A percentile compares a stretch with the other conserved stretches of the same genome.
phyloP scores from a whole-genome alignment of 1,140 invertebrate species.

The Drosophila tsacasi region DNA sequence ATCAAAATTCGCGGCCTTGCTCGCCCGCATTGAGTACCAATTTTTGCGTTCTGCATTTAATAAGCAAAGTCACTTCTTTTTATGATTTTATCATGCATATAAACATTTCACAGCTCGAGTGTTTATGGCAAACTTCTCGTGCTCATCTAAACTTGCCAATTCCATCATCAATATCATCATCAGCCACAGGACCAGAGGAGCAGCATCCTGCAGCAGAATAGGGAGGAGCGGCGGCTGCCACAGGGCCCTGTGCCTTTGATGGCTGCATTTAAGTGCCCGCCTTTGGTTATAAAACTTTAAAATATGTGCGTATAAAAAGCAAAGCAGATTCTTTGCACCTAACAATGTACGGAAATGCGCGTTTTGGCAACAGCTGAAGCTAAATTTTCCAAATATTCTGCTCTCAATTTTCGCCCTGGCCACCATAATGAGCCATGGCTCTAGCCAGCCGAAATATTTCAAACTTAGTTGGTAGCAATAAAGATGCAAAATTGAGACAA shows the following conservation, averaged over 20 bases:
- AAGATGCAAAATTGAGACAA: conserved; percentile 56
- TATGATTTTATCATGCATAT: conserved; percentile 62
- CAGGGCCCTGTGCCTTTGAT: conserved; percentile 39
- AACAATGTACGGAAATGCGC: conserved; percentile 55
- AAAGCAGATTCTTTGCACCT: conserved; percentile 66
- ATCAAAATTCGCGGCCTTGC: conserved; percentile 36
- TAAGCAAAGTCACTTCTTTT: conserved; percentile 49
- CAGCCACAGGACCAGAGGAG: conserved; percentile 16
- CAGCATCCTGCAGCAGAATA: conserved; percentile 16
- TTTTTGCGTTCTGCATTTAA: conserved; percentile 50
- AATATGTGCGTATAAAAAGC: conserved; percentile 55
- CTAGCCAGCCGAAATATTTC: conserved; percentile 26
- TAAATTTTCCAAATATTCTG: conserved; percentile 46
- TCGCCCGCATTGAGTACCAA: conserved; percentile 34
- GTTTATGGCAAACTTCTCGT: conserved; percentile 62
- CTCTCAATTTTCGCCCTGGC: conserved; percentile 12
- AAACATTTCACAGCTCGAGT: conserved; percentile 72
- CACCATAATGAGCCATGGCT: conserved; percentile 57
- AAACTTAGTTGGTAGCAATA: conserved; percentile 57
- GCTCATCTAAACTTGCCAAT: conserved; percentile 63
- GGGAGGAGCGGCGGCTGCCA: conserved; percentile 8
- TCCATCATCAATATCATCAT: conserved; percentile 71
- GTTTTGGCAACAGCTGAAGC: conserved; percentile 62
- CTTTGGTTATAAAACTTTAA: conserved; percentile 56
- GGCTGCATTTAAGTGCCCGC: conserved; percentile 51